These are phyloP conservation scores for Parnassius mnemosyne DNA, from an alignment of 2,888 invertebrate species.

Conservation along the genomic window DNA sequence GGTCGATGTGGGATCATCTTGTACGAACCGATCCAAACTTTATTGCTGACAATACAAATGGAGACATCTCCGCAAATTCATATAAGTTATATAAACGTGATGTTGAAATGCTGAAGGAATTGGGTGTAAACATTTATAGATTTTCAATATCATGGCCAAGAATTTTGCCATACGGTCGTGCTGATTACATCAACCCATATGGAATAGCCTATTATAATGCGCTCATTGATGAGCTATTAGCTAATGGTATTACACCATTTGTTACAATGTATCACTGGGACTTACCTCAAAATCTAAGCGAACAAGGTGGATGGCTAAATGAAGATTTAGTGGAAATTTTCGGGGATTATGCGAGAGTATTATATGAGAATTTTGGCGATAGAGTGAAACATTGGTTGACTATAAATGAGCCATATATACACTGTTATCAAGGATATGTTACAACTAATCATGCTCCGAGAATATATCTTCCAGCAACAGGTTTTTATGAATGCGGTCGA, in stretches of 20 bases:
- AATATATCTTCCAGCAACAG: constrained; percentile 53
- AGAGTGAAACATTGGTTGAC: constrained; percentile 77
- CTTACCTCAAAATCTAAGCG: constrained; percentile 65
- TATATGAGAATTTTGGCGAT: constrained; percentile 62
- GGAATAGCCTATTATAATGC: constrained; percentile 83
- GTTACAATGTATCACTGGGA: constrained; percentile 77
- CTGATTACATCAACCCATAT: constrained; percentile 64
- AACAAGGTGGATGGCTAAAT: constrained; percentile 72
- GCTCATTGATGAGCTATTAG: constrained; percentile 79
- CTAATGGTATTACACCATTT: constrained; percentile 79
- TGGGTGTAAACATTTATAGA: constrained; percentile 66
- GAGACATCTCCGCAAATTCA: constrained; percentile 78
- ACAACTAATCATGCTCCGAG: constrained; percentile 42
- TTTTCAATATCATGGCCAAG: constrained; percentile 82
- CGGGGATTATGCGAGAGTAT: constrained; percentile 58
- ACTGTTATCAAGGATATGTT: constrained; percentile 61
- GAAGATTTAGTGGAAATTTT: constrained; percentile 59
- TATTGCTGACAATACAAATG: constrained; percentile 73
- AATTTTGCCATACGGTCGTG: constrained; percentile 77
- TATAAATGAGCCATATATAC: constrained; percentile 72
- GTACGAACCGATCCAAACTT: constrained; percentile 62
- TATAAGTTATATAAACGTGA: constrained; percentile 79
- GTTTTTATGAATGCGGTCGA: constrained; percentile 67
- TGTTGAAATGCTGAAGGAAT: constrained; percentile 52
- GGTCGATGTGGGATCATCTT: constrained; percentile 80